Evolutionary conservation across 1,140 invertebrate genomes (phyloP).

Genomic region (Nautilus pompilius): DNA sequence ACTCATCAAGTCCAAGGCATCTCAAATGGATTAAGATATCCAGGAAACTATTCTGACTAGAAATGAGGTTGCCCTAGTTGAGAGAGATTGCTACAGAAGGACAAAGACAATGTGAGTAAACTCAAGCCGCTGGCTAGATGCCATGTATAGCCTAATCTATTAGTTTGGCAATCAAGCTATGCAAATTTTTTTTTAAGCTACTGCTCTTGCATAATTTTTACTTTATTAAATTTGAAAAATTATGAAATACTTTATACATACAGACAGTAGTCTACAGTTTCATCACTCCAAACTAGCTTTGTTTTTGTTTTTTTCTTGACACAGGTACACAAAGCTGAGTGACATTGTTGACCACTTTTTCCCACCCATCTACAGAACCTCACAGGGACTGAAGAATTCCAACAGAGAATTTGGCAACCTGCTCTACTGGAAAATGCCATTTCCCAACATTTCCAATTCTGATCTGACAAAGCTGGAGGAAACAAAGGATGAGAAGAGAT

Average conservation of each 20-base stretch:
- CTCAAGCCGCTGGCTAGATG: background rate
- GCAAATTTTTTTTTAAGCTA: background rate
- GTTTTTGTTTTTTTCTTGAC: slow-evolving; percentile 22
- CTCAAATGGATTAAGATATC: background rate
- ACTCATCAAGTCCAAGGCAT: background rate
- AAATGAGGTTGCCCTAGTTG: background rate
- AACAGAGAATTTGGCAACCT: no score
- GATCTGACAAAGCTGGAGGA: no score
- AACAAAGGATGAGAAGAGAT: no score
- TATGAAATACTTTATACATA: background rate
- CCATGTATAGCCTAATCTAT: background rate
- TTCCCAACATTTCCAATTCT: no score
- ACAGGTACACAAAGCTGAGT: slow-evolving; percentile 88
- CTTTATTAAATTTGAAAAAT: background rate
- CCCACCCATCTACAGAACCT: slow-evolving; percentile 61
- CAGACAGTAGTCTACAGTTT: background rate
- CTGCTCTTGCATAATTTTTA: background rate
- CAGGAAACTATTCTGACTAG: background rate
- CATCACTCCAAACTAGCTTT: background rate
- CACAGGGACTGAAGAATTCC: no score
- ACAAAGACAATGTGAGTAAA: background rate
- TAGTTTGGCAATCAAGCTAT: background rate
- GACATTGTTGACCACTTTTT: slow-evolving; percentile 93
- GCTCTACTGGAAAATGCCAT: no score
- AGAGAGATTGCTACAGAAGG: background rate